Evolutionary conservation across 53 echinoderm and acorn worm genomes (phyloP).

Genomic region (Arbacia lixula): DNA sequence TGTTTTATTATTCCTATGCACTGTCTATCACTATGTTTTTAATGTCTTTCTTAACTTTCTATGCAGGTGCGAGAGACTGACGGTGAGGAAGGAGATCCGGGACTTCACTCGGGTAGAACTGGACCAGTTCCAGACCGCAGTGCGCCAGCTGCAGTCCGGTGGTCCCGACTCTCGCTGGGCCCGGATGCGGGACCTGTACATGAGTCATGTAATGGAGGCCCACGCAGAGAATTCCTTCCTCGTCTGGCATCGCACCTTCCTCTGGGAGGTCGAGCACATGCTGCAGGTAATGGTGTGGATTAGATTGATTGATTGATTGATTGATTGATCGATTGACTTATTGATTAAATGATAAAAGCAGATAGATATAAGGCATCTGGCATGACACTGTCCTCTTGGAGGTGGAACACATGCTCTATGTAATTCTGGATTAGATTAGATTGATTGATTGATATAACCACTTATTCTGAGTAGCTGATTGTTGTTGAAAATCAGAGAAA

Average conservation of each 20-base stretch:
- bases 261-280: slow-evolving; percentile 83
- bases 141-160: slow-evolving; percentile 68
- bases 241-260: slow-evolving; percentile 90
- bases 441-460: no score
- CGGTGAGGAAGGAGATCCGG: slow-evolving; percentile 89
- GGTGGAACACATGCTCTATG: no score
- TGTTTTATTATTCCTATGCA: no score
- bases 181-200: slow-evolving; percentile 79
- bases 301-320: background rate
- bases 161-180: slow-evolving; percentile 79
- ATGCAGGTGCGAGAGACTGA: slow-evolving; percentile 72
- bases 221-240: slow-evolving; percentile 75
- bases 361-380: no score
- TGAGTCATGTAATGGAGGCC: slow-evolving; percentile 95
- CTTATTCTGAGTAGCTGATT: no score
- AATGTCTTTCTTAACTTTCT: background rate
- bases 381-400: no score
- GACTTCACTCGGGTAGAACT: slow-evolving; percentile 90
- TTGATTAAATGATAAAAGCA: no score
- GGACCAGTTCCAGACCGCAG: slow-evolving; percentile 84
- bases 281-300: slow-evolving; percentile 83
- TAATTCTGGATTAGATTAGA: no score
- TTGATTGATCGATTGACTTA: no score
- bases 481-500: no score
- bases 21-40: no score